Evolutionary conservation across 2,888 invertebrate genomes (phyloP).

Genomic region (Hydropsyche betteni): DNA sequence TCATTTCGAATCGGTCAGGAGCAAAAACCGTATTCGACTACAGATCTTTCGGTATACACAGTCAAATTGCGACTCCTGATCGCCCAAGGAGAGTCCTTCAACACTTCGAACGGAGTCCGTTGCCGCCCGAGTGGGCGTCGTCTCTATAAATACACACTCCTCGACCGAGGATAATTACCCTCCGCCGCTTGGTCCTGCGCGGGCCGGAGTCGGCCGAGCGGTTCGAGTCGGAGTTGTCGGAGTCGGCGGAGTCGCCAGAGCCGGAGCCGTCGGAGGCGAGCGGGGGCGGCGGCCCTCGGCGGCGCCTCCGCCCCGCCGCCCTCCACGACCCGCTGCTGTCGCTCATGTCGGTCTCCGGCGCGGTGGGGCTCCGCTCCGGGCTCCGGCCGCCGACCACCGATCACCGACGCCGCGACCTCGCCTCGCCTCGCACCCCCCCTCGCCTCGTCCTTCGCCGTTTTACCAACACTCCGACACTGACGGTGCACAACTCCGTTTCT

Average conservation of each 20-base stretch:
- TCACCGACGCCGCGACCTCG: conserved; percentile 9
- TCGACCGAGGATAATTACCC: neutral
- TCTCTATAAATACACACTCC: conserved; percentile 38
- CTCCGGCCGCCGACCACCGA: neutral
- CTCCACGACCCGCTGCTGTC: neutral
- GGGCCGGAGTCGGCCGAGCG: neutral
- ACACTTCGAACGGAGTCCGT: too few species aligned
- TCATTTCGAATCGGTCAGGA: too few species aligned
- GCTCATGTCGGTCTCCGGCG: neutral
- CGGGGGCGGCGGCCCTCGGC: conserved; percentile 1
- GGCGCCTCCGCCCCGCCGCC: conserved; percentile 10
- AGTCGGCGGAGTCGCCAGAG: neutral
- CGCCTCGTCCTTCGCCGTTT: too few species aligned
- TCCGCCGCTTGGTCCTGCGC: neutral
- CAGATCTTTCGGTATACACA: too few species aligned
- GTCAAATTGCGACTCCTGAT: too few species aligned
- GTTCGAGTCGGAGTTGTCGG: neutral
- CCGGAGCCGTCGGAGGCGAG: neutral
- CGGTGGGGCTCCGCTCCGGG: neutral
- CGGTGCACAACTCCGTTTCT: too few species aligned
- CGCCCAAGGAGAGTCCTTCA: too few species aligned
- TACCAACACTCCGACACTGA: too few species aligned
- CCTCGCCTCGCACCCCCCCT: conserved; percentile 10
- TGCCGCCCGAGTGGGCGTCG: too few species aligned
- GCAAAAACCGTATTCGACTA: too few species aligned